These are phyloP conservation scores for Heterodera schachtii DNA, from an alignment of 1,140 invertebrate species.

Conservation along the genomic window DNA sequence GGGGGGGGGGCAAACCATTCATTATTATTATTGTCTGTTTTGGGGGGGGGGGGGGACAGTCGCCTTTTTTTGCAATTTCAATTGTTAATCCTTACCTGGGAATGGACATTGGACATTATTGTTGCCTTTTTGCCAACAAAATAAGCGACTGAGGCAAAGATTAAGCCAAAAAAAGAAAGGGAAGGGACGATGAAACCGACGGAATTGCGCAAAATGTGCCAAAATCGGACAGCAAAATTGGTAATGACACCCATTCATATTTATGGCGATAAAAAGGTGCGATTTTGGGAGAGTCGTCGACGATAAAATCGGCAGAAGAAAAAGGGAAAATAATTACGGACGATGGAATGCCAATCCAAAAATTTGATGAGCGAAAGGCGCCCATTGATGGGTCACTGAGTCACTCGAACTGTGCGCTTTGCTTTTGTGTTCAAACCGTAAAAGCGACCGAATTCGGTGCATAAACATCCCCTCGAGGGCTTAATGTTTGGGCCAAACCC, in stretches of 20 bases:
- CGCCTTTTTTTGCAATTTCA: not conserved
- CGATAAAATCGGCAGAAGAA: slow-evolving; percentile 6
- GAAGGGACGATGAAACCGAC: not conserved
- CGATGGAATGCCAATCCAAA: no score
- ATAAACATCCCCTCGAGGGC: not conserved
- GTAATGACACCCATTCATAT: no score
- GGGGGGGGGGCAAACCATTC: not conserved
- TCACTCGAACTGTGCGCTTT: not conserved
- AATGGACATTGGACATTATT: not conserved
- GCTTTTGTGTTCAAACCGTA: not conserved
- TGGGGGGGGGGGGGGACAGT: not conserved
- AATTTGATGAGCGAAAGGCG: no score
- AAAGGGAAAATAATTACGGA: no score
- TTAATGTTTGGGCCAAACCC: not conserved
- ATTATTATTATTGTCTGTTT: not conserved
- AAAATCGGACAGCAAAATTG: not conserved
- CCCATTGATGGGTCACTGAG: not conserved
- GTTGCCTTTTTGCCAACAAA: not conserved
- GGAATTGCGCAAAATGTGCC: not conserved
- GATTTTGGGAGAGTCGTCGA: not conserved
- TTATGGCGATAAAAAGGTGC: not conserved
- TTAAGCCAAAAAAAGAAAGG: not conserved
- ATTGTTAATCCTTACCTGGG: not conserved
- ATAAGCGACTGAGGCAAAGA: not conserved
- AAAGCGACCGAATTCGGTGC: not conserved